A percentile compares a stretch with the other conserved stretches of the same genome.
Evolutionary conservation across 2,113 vertebrate genomes (phyloP).

Genomic region (Gambusia holbrooki): DNA sequence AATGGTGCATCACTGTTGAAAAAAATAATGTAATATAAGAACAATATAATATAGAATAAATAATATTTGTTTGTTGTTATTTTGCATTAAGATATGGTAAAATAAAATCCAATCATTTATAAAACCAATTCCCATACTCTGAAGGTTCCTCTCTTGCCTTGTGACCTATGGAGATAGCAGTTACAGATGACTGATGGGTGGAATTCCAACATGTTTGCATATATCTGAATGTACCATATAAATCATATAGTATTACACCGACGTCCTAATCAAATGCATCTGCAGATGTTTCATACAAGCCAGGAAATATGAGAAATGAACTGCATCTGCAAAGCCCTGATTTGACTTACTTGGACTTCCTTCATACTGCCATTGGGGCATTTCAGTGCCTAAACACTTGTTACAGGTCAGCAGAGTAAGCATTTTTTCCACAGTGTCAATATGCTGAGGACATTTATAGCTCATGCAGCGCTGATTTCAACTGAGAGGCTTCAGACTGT

Average conservation of each 20-base stretch:
- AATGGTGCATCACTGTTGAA: neutral
- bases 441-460: neutral
- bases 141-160: neutral
- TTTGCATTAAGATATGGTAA: neutral
- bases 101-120: neutral
- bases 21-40: too few relatives aligned
- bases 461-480: slow-evolving; percentile 18
- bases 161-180: neutral
- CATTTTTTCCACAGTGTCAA: slow-evolving; percentile 10
- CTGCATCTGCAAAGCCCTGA: slow-evolving; percentile 21
- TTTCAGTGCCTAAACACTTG: slow-evolving; percentile 14
- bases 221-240: slow-evolving; percentile 20
- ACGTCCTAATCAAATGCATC: slow-evolving; percentile 38
- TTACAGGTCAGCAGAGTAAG: slow-evolving; percentile 10
- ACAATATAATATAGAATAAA: too few relatives aligned
- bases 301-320: slow-evolving; percentile 38
- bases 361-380: slow-evolving; percentile 17
- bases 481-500: neutral
- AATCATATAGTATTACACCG: slow-evolving; percentile 35
- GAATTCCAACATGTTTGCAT: slow-evolving; percentile 2
- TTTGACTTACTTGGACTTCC: slow-evolving; percentile 52
- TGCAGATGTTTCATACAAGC: slow-evolving; percentile 21
- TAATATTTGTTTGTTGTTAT: neutral
- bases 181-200: neutral
- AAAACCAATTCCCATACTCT: neutral